Conservation (phyloP, 2,113 vertebrate genomes). For the Mormyrus lacerda region DNA sequence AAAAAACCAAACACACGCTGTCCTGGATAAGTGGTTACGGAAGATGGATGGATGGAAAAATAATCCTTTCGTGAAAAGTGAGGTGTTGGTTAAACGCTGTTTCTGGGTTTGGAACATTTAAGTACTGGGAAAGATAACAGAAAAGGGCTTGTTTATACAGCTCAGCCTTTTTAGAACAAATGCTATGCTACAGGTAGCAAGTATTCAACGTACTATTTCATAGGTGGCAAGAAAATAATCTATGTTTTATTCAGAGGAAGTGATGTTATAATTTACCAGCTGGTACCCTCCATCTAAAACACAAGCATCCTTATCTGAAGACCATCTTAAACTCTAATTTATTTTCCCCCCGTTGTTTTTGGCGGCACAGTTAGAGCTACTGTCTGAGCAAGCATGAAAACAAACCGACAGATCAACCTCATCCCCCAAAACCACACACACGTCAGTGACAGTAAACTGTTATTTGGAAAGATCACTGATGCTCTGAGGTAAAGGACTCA, state of each 20-base stretch:
- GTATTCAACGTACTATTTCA: neutral
- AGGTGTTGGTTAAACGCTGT: neutral
- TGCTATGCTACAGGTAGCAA: neutral
- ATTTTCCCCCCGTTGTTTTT: neutral
- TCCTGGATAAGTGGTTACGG: neutral
- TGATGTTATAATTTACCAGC: neutral
- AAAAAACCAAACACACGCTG: neutral
- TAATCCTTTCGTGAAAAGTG: neutral
- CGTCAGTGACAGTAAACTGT: neutral
- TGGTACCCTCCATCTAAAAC: too few species aligned
- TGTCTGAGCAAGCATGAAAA: neutral
- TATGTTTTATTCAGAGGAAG: neutral
- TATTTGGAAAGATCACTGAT: neutral
- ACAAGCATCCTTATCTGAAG: neutral
- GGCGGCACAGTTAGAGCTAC: neutral
- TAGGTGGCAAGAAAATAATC: neutral
- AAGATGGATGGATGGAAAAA: neutral
- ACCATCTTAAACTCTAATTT: neutral
- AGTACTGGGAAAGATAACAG: neutral
- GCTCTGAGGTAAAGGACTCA: neutral
- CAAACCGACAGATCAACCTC: neutral
- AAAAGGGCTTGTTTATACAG: neutral
- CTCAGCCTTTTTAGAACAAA: neutral
- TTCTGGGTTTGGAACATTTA: neutral
- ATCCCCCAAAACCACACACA: neutral